Base-by-base conservation (phyloP, 2,113 vertebrate species). In the Delphinus delphis region DNA sequence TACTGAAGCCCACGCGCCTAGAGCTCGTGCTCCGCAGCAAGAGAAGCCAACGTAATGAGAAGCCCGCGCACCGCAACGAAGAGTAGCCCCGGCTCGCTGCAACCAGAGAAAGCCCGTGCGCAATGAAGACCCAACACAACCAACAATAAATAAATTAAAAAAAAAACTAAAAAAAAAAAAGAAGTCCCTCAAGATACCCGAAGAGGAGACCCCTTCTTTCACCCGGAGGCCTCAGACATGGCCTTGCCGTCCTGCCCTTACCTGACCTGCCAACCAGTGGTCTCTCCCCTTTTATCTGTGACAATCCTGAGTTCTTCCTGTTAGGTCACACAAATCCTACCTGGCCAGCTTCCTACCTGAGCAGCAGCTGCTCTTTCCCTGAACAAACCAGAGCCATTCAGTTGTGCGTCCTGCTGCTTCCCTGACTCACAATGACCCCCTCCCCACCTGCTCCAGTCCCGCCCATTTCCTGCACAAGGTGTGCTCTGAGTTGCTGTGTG, bases 171-270 rank as follows among this genome's bases (percentile, higher is more conserved):
- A 53, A 53, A 50, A 50, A 50, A 53, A 15, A 86, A 55, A 89
- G 50, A 73, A 58, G 44, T 3, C 5, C 36, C 13, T 62, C 33
- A 47, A 63, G 74, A 70, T 44, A 23, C 6, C 0, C 25, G 38
- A 36, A 31, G 65, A 47, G 20, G 68, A 60, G 20, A 47, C 63
- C 26, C 23, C 6, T 2, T 80, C 15, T 9, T 36, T 36, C 3
- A 5, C 44, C 28, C 0, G 4, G 21, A 36, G 50, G 80, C 20
- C 1, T 0, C 0, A 21, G 84, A 62, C 33, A 0, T 2, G 65
- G 76, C 8, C 44, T 6, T 1, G 0, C 1, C 1, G 0, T 31
- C 5, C 1, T 14, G 23, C n/a, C 60, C 2, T 3, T 0, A 6
- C 76, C 62, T 6, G 53, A 8, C 68, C 44, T 1, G 11, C 67